These are phyloP conservation scores for Saiga tatarica DNA, from an alignment of 2,113 vertebrate genomes.

Conservation along the genomic window DNA sequence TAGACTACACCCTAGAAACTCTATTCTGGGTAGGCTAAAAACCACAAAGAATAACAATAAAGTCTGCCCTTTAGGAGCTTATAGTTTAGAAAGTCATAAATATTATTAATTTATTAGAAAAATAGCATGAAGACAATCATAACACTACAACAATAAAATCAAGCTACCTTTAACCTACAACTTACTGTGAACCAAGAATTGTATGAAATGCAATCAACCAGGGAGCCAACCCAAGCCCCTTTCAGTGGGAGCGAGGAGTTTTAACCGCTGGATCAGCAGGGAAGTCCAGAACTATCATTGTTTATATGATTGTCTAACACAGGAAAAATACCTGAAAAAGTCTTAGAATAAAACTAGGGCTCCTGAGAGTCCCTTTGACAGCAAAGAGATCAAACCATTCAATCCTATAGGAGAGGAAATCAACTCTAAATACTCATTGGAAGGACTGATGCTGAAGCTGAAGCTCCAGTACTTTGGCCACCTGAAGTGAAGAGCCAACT, in stretches of 20 bases:
- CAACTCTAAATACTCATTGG: not conserved
- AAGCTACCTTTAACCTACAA: not conserved
- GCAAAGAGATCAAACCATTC: not conserved
- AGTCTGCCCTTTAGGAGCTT: not conserved
- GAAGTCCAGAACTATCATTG: not conserved
- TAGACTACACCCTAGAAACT: not conserved
- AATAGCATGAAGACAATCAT: not conserved
- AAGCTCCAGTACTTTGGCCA: not conserved
- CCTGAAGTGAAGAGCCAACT: not conserved
- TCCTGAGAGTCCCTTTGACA: not conserved
- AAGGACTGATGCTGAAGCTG: not conserved
- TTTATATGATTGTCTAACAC: not conserved
- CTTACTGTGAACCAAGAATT: not conserved
- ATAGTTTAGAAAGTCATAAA: not conserved
- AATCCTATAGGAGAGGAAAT: not conserved
- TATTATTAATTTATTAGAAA: not conserved
- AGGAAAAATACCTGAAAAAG: not conserved
- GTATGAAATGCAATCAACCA: not conserved
- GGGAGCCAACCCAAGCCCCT: not conserved
- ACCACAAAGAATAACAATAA: not conserved
- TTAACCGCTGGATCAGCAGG: not conserved
- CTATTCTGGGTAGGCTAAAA: not conserved
- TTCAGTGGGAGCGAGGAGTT: not conserved
- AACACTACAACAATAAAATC: not conserved
- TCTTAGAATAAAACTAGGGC: not conserved